Evolutionary conservation across 1,140 invertebrate genomes (phyloP).

Genomic region (Drosophila pachea): DNA sequence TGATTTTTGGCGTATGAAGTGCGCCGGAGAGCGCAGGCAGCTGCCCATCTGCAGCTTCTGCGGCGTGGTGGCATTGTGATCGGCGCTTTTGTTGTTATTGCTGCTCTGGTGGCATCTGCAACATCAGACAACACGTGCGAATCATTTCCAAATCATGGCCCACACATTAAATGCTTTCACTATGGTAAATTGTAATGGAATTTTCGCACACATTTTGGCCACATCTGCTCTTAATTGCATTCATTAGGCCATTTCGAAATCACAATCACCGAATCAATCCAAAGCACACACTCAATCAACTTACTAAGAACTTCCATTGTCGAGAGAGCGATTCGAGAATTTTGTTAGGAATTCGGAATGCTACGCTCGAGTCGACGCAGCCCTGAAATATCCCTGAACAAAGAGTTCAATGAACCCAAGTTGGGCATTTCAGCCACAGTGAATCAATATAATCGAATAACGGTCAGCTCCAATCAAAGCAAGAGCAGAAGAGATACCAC

Average conservation of each 20-base stretch:
- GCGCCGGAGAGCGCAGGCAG: slow-evolving; percentile 70
- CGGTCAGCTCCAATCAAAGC: too few relatives aligned
- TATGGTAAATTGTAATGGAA: background rate
- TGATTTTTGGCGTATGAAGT: slow-evolving; percentile 76
- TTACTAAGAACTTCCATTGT: background rate
- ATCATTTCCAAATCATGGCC: background rate
- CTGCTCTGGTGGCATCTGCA: slow-evolving; percentile 73
- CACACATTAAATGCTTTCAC: too few relatives aligned
- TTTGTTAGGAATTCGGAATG: too few relatives aligned
- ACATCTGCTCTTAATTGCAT: slow-evolving; percentile 4
- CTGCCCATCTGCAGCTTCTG: slow-evolving; percentile 70
- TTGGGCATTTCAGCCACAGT: too few relatives aligned
- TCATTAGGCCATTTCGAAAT: slow-evolving; percentile 2
- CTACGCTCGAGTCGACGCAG: too few relatives aligned
- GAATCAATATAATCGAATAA: too few relatives aligned
- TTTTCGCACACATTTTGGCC: background rate
- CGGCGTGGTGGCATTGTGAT: slow-evolving; percentile 14
- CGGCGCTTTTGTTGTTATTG: slow-evolving; percentile 43
- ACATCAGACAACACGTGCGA: slow-evolving; percentile 39
- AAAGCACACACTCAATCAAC: background rate
- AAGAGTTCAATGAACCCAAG: slow-evolving; percentile 44
- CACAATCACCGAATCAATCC: slow-evolving; percentile 8
- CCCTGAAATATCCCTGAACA: background rate
- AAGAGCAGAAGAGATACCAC: slow-evolving; percentile 8
- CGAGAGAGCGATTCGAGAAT: background rate